Conservation (phyloP, 2,797 vertebrate species). For the Melanotaenia boesemani region DNA sequence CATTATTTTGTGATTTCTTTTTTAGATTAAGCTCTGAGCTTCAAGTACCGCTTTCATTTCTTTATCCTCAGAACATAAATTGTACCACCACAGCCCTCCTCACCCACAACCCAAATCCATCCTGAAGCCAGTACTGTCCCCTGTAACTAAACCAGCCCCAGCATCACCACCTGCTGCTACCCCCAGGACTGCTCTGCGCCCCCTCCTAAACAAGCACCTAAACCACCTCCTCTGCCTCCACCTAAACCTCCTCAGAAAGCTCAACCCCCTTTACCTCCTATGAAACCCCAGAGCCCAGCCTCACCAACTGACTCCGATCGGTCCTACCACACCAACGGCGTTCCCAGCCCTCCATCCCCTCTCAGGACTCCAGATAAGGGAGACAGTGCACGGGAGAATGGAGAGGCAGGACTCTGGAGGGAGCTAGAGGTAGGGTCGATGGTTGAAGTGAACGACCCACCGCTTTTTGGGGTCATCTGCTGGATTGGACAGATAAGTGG, state of each 20-base stretch:
- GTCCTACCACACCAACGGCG: conserved; percentile 49
- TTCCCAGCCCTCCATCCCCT: conserved; percentile 55
- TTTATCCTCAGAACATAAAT: conserved; percentile 61
- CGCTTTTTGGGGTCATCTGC: conserved; percentile 86
- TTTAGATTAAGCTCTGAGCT: not conserved
- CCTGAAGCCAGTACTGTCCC: conserved; percentile 43
- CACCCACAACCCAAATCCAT: conserved; percentile 48
- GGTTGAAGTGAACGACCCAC: conserved; percentile 88
- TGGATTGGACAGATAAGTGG: conserved; percentile 84
- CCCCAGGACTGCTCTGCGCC: conserved; percentile 50
- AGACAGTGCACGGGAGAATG: not conserved
- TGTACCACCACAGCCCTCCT: conserved; percentile 30
- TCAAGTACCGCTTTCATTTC: not conserved
- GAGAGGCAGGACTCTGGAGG: conserved; percentile 20
- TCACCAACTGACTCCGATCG: conserved; percentile 7
- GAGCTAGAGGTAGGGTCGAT: conserved; percentile 85
- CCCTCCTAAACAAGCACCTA: conserved; percentile 50
- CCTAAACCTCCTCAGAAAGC: conserved; percentile 52
- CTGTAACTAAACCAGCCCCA: conserved; percentile 32
- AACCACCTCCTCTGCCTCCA: conserved; percentile 59
- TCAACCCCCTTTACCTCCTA: conserved; percentile 44
- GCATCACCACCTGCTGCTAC: conserved; percentile 9
- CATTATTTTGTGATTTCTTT: not conserved
- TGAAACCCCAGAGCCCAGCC: conserved; percentile 48
- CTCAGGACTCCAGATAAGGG: conserved; percentile 13